Base-by-base conservation (phyloP, 2,888 invertebrate species). In the Drosophila atroscutellata region DNA sequence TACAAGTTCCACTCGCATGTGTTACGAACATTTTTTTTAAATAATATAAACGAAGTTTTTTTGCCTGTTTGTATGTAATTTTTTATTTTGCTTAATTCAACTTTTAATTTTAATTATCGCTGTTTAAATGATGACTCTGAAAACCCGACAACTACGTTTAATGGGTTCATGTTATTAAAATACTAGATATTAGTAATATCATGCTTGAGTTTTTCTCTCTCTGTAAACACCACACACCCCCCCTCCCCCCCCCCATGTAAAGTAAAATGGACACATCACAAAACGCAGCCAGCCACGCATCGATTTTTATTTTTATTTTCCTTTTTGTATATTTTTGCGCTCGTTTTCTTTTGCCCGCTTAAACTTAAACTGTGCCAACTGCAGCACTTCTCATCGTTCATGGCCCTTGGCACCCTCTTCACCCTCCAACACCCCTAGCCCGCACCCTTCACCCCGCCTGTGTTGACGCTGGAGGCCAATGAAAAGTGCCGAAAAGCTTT, bases 281-380 rank as follows among this genome's bases (percentile, higher is more conserved):
- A 64, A 77, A 77, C 77, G 71, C 76, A 77, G 71, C 66, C 76
- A 80, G 75, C 76, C 50, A 77, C 75, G 76, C 77, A 77, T 77
- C 77, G 77, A 77, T 80, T 77, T 77, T 77, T 71, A 36, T 75
- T 57, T 60, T 62, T 54, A 49, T 56, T 26, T 20, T 20, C 26
- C 6, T 54, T 5, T 55, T 7, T 15, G 32, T 34, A 20, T 32
- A 4, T 52, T 34, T 56, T 39, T 55, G 50, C 60, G 47, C 54
- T 70, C 24, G 37, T 20, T 39, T 59, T 59, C 20, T 34, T 55
- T 24, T 20, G 18, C n/a, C n/a, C 37, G n/a, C 36, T 13, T 26
- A 28, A 24, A 34, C 34, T 26, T 47, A 62, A 65, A 61, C 64
- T 49, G 55, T 50, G 58, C 34, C 73, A 76, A 72, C 50, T 67